Evolutionary conservation across 2,888 invertebrate species (phyloP).

Genomic region (Heliconius cydno): DNA sequence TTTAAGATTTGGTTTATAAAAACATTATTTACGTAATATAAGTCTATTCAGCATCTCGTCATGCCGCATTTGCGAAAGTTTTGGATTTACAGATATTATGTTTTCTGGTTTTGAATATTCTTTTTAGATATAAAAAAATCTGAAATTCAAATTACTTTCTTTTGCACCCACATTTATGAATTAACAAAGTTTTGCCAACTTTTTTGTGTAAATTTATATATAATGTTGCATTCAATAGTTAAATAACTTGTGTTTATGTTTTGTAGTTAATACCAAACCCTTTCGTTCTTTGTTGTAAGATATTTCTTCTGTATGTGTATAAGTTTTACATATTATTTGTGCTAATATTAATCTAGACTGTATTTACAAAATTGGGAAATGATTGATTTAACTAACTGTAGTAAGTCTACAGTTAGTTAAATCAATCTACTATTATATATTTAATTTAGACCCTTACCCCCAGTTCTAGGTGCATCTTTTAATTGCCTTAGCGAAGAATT

Average conservation of each 20-base stretch:
- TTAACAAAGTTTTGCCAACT: neutral
- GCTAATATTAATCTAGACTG: neutral
- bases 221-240: neutral
- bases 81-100: slow-evolving; percentile 34
- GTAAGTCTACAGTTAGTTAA: neutral
- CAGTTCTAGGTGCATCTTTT: neutral
- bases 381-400: neutral
- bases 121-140: neutral
- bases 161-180: neutral
- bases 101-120: slow-evolving; percentile 26
- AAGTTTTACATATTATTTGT: neutral
- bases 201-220: neutral
- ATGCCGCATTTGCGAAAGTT: slow-evolving; percentile 70
- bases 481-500: slow-evolving; percentile 8
- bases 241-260: neutral
- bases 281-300: neutral
- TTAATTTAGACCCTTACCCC: no score
- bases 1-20: slow-evolving; percentile 58
- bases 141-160: neutral
- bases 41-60: slow-evolving; percentile 73
- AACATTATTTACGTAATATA: slow-evolving; percentile 78
- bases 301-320: neutral
- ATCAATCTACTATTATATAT: neutral
- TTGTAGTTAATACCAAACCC: neutral
- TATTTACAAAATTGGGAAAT: neutral